Base-by-base conservation (phyloP, 1,140 invertebrate species). In the Sitobion miscanthi region DNA sequence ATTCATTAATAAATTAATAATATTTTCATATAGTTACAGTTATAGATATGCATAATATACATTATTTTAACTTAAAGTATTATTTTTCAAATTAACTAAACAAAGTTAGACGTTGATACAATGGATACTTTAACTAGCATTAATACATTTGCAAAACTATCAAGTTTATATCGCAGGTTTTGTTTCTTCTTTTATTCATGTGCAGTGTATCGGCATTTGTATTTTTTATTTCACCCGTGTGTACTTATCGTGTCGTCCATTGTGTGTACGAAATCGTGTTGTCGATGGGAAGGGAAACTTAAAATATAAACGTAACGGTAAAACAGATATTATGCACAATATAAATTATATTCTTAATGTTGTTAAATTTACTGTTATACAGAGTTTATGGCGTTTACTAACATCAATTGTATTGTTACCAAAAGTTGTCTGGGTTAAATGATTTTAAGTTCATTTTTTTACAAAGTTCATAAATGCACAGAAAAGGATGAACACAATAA, bases 371-470 rank as follows among this genome's bases (percentile, higher is more conserved):
- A n/a, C 30, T 69, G 30, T n/a, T n/a, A n/a, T 6, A n/a, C 30
- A 5, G 14, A n/a, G 62, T 87, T 52, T 23, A 87, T 35, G 30
- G 6, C 47, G 5, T 35, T 49, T 87, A 21, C 30, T 1, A 87
- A 87, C 45, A 17, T 87, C 30, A 87, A 52, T 87, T 49, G 30
- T 87, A 17, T 49, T 49, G 17, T 87, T 87, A 49, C 45, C n/a
- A 1, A 35, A 52, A 52, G 25, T 49, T n/a, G 14, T 87, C 45
- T 45, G 5, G 17, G 14, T 20, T 87, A 85, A 85, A 42, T 25
- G 30, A 35, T 52, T 87, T 87, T 8, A 87, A n/a, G 86, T 87
- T 35, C 14, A n/a, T 87, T 87, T 87, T 87, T 49, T n/a, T n/a
- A n/a, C 8, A 4, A 52, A 88, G n/a, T 52, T 52, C 17, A 47